Base-by-base conservation (phyloP, 2,888 invertebrate genomes). In the Subacronicta megacephala region DNA sequence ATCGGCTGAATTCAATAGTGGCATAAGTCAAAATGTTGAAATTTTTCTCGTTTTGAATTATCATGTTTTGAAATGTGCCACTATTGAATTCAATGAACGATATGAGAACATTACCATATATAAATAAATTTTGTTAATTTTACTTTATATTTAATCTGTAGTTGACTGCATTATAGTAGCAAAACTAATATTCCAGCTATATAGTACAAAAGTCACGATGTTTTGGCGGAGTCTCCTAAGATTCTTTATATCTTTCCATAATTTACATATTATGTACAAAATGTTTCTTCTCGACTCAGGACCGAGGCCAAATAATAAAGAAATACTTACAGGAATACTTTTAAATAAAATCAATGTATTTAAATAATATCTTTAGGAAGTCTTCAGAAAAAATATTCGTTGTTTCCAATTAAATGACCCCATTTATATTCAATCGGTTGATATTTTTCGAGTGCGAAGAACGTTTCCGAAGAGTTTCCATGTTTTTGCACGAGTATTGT, bases 201-300 rank as follows among this genome's bases (percentile, higher is more conserved):
- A 95, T 84, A 29, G 98, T 96, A 92, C 99, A 99, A 84, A 97
- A 99, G 87, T 98, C 98, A 63, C 98, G 95, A 57, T 95, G 89
- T 3, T 95, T 83, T 0, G 95, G 83, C 0, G 96, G 96, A 49
- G 99, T 87, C 82, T 96, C 96, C 23, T 9, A 6, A 9, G 1
- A 7, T 7, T 23, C 9, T 23, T 0, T 10, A 9, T 26, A 10
- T 10, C 26, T 10, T 26, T 26, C 10, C 26, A 3, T 10, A 10
- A 10, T n/a, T n/a, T n/a, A n/a, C n/a, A n/a, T n/a, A n/a, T n/a
- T n/a, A n/a, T n/a, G 4, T 9, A 23, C 23, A 26, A 26, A 26
- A 26, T 10, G 26, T 10, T 36, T 23, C 15, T 38, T 45, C 45
- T 9, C 13, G 23, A 42, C 15, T 7, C 40, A 41, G 16, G 38